These are phyloP conservation scores for Ispidina lecontei DNA, from an alignment of 2,797 vertebrate species.

Conservation along the genomic window DNA sequence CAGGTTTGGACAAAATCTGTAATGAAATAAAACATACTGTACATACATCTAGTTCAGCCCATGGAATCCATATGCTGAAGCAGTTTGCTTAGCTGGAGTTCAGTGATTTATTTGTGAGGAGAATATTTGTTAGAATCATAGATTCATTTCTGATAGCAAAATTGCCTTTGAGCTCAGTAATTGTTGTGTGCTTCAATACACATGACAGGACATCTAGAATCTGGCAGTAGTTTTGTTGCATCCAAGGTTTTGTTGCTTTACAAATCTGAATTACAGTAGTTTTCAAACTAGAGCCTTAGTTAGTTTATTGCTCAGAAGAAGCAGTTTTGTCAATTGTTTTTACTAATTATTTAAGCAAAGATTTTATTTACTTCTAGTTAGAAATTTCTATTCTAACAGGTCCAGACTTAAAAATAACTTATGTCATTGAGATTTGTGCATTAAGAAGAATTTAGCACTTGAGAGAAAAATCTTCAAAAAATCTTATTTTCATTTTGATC, in stretches of 20 bases:
- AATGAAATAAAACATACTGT: neutral
- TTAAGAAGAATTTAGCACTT: neutral
- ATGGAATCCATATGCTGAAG: neutral
- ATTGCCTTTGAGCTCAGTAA: neutral
- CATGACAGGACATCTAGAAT: neutral
- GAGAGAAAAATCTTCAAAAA: neutral
- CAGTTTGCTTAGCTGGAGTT: neutral
- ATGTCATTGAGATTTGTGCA: neutral
- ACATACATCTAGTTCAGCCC: neutral
- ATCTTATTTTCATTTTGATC: neutral
- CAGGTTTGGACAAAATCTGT: neutral
- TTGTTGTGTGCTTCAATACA: neutral
- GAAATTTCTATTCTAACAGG: neutral
- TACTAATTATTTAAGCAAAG: neutral
- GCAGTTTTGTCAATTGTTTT: neutral
- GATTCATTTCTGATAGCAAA: neutral
- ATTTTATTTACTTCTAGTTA: neutral
- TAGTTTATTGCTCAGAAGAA: neutral
- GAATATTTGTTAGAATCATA: neutral
- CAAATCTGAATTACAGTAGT: neutral
- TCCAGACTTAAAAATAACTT: neutral
- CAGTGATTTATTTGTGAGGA: neutral
- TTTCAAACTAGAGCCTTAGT: neutral
- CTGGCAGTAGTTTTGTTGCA: neutral
- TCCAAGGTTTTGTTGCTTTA: neutral